Percentiles rank a stretch among this genome's conserved stretches.
phyloP scores from a whole-genome alignment of 2,888 invertebrate species.

The Notodonta ziczac region DNA sequence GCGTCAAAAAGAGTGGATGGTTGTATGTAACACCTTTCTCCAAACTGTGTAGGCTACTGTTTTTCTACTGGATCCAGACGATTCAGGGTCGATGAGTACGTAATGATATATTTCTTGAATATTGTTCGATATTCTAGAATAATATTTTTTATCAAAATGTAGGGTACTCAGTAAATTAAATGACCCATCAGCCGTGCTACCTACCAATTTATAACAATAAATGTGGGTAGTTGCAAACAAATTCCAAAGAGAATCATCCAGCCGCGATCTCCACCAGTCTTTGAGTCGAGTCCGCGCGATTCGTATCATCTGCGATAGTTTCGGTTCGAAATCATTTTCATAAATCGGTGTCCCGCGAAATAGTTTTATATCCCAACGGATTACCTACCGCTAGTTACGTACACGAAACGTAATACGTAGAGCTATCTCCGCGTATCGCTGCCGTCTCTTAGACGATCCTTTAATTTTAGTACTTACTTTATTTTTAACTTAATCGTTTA shows the following conservation, averaged over 20 bases:
- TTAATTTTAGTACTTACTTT: constrained; percentile 41
- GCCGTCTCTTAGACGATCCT: constrained; percentile 53
- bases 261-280: constrained; percentile 52
- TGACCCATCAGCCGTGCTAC: not conserved
- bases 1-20: no score
- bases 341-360: constrained; percentile 8
- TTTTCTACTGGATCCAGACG: no score
- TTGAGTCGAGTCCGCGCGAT: constrained; percentile 61
- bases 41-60: no score
- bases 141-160: constrained; percentile 11
- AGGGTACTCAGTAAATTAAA: constrained; percentile 20
- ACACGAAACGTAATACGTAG: not conserved
- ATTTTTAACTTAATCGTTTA: constrained; percentile 44
- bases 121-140: constrained; percentile 27
- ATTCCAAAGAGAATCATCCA: constrained; percentile 21
- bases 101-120: no score
- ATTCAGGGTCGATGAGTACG: no score
- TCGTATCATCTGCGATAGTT: constrained; percentile 49
- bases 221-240: constrained; percentile 51
- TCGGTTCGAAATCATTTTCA: constrained; percentile 42
- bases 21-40: no score
- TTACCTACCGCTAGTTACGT: not conserved
- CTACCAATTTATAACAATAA: constrained; percentile 10
- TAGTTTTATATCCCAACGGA: not conserved
- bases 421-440: constrained; percentile 27